Conservation (phyloP, 2,888 invertebrate genomes). For the Resseliella maxima region DNA sequence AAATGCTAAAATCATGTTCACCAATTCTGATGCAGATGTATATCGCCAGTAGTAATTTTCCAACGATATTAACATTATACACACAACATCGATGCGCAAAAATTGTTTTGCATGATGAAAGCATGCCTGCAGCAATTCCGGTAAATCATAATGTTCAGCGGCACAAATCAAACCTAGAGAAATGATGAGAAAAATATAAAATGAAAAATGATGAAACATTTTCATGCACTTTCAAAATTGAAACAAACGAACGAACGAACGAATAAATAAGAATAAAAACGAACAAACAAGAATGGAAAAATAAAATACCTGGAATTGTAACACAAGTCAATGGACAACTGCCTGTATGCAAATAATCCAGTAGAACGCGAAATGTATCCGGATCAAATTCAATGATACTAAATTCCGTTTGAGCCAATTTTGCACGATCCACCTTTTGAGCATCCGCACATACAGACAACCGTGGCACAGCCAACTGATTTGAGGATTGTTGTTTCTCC, state of each 20-base stretch:
- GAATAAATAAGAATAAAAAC: not conserved
- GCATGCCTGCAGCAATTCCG: slow-evolving; percentile 91
- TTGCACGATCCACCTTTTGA: slow-evolving; percentile 91
- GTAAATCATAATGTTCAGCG: slow-evolving; percentile 93
- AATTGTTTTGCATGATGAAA: slow-evolving; percentile 96
- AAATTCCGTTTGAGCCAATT: slow-evolving; percentile 91
- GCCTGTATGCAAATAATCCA: slow-evolving; percentile 93
- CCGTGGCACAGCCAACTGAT: slow-evolving; percentile 84
- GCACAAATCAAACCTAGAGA: slow-evolving; percentile 80
- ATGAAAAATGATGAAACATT: not conserved
- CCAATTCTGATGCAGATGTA: slow-evolving; percentile 91
- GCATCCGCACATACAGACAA: slow-evolving; percentile 93
- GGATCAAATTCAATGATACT: slow-evolving; percentile 95
- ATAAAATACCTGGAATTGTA: slow-evolving; percentile 81
- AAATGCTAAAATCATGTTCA: slow-evolving; percentile 93
- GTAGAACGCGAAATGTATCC: slow-evolving; percentile 88
- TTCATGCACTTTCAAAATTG: too few relatives aligned
- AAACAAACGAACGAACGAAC: too few relatives aligned
- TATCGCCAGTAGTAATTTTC: slow-evolving; percentile 97
- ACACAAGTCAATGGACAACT: slow-evolving; percentile 92
- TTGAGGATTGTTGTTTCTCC: slow-evolving; percentile 80
- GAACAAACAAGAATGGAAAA: not conserved
- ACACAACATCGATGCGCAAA: slow-evolving; percentile 90
- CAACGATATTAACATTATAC: slow-evolving; percentile 89
- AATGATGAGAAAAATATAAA: slow-evolving; percentile 37